Evolutionary conservation across 2,797 vertebrate genomes (phyloP), one percentile per base, ranked within the genome.

Genomic region (Rhynchonycteris naso): DNA sequence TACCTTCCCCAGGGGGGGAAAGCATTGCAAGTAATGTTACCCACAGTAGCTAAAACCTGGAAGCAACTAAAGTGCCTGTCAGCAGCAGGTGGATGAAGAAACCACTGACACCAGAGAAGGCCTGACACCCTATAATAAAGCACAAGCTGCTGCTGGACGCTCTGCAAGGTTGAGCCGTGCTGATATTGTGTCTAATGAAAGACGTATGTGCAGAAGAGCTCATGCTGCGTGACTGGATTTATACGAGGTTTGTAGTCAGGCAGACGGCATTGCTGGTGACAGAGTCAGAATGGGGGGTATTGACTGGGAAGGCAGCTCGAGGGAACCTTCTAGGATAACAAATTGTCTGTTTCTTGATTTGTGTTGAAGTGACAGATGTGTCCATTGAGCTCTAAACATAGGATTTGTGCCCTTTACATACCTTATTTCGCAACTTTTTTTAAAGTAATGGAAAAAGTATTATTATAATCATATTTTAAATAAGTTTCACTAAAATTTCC

Each of bases 131-230:
- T 8, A 16, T 28, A 13, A 66, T 4, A 5, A 2, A 54, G 47
- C 35, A 4, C 28, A 1, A 33, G 35, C 59, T 28, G 9, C 63
- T 7, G 35, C 24, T 9, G 5, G 22, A 1, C 8, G 43, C 76
- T 71, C 19, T 0, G 10, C 13, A 8, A 14, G 30, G 22, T 8
- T 18, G 84, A 47, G 4, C 54, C 4, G 10, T 11, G 24, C 58
- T 1, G 4, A 38, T 1, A 11, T 8, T 16, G 4, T 11, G 19
- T 2, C 16, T 52, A 24, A 47, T 1, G 10, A 26, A 15, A 43
- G 81, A 50, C 3, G 4, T 18, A 0, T 0, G 0, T 22, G 26
- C 30, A 4, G 38, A 47, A 5, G 58, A 47, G 66, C 47, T 35
- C 1, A 0, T 38, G 22, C 22, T 24, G 4, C 24, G 30, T 16